A percentile compares a stretch with the other conserved stretches of the same genome.
phyloP scores from a whole-genome alignment of 2,888 invertebrate genomes.

The Zhuqinia jingwanae region DNA sequence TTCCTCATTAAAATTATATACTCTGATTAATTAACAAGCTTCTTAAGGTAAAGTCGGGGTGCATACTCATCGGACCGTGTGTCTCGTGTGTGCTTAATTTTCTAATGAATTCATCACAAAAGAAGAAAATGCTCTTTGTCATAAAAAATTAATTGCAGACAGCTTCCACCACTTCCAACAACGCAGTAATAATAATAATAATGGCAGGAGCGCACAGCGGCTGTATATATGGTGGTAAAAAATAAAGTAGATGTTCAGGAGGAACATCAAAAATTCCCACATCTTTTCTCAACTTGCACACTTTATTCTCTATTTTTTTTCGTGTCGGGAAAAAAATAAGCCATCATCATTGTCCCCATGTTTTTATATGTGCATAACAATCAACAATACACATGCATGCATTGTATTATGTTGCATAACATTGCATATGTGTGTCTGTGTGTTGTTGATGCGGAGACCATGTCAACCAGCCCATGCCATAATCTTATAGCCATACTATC shows the following conservation, averaged over 20 bases:
- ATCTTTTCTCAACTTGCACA: not conserved
- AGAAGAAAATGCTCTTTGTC: not conserved
- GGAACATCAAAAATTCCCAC: slow-evolving; percentile 3
- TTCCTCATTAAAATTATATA: slow-evolving; percentile 2
- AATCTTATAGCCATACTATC: not conserved
- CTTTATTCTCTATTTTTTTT: not conserved
- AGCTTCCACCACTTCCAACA: not conserved
- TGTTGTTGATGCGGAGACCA: too few species aligned
- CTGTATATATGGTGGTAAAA: too few species aligned
- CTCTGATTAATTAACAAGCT: slow-evolving; percentile 29
- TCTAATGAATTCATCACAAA: not conserved
- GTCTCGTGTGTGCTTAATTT: not conserved
- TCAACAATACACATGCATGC: not conserved
- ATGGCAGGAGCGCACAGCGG: too few species aligned
- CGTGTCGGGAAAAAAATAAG: not conserved
- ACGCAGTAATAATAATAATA: too few species aligned
- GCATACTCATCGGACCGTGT: too few species aligned
- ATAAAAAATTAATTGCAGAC: slow-evolving; percentile 29
- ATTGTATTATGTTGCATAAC: not conserved
- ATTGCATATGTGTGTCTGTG: too few species aligned
- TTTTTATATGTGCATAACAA: too few species aligned
- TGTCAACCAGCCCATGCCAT: too few species aligned
- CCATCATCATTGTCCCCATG: too few species aligned
- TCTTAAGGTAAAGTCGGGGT: not conserved
- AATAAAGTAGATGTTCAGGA: not conserved